Base-by-base conservation (phyloP, 1,140 invertebrate genomes). In the Magallana angulata region DNA sequence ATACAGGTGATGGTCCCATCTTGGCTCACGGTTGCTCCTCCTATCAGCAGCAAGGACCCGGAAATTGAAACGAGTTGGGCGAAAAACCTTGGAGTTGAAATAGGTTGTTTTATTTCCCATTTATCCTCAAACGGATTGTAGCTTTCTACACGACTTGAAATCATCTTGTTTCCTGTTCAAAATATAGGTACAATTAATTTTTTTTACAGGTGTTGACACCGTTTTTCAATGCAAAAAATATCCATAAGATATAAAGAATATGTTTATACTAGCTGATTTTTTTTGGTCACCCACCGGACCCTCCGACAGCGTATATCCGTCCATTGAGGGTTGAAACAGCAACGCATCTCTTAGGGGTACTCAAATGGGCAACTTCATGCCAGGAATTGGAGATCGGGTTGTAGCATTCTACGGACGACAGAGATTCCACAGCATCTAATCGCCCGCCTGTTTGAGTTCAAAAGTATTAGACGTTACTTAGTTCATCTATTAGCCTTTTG, bases 71-170 rank as follows among this genome's bases (percentile, higher is more conserved):
- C 59, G 1, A 92, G 89, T 59, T 91, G 84, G 2, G 87, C 89
- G 60, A 89, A 91, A 62, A 91, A 92, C 58, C 91, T 85, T 1
- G 91, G 90, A 3, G 64, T 89, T 16, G n/a, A 88, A 18, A 91
- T 84, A 1, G 91, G 81, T 12, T 90, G 87, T 24, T 90, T 87
- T 3, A 85, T 14, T 18, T 91, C 86, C 92, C 92, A 92, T 84
- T 86, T 92, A 64, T 91, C 89, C 18, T 88, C 85, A 16, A 71
- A n/a, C 0, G 91, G 91, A 56, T 84, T 89, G 84, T 90, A 92
- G 48, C 91, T 64, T 83, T 92, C 92, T 1, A 92, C 91, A 60
- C 88, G 62, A 64, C 91, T 92, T 4, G 89, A 91, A 24, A 92
- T 84, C 57, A 86, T 60, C 24, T 89, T 86, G 18, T 86, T 88